Conservation (phyloP, 2,113 vertebrate species). For the Alethe castanea region DNA sequence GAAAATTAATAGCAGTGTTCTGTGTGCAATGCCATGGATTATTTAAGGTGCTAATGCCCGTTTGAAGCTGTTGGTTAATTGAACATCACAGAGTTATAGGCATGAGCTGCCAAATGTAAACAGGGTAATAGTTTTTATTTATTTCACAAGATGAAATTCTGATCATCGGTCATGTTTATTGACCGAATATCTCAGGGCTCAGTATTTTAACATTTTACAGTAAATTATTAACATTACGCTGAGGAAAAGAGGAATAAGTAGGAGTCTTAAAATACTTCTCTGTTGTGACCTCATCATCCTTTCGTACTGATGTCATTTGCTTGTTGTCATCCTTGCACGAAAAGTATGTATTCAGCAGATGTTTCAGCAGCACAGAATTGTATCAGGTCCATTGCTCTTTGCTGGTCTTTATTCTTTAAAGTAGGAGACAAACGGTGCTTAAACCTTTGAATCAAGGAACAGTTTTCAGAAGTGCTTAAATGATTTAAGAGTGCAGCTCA, state of each 20-base stretch:
- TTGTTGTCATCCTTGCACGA: not conserved
- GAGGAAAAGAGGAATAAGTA: not conserved
- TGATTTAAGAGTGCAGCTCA: not conserved
- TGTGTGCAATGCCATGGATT: not conserved
- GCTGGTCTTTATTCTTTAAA: not conserved
- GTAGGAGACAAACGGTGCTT: not conserved
- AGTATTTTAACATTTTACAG: not conserved
- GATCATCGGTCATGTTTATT: not conserved
- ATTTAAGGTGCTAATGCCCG: not conserved
- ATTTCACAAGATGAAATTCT: slow-evolving; percentile 8
- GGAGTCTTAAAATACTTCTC: not conserved
- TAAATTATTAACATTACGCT: not conserved
- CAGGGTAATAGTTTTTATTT: slow-evolving; percentile 12
- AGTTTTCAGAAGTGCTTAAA: not conserved
- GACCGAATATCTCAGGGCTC: not conserved
- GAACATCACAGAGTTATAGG: slow-evolving; percentile 17
- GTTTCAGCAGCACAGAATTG: not conserved
- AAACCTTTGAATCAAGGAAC: not conserved
- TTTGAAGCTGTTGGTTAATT: slow-evolving; percentile 24
- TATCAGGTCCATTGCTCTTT: not conserved
- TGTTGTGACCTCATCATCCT: not conserved
- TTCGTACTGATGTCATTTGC: not conserved
- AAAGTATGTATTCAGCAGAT: not conserved
- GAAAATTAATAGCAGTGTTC: not conserved
- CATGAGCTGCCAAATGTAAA: not conserved